A percentile compares a stretch with the other conserved stretches of the same genome.
Evolutionary conservation across 2,888 invertebrate species (phyloP).

Genomic region (Coleophora flavipennella): DNA sequence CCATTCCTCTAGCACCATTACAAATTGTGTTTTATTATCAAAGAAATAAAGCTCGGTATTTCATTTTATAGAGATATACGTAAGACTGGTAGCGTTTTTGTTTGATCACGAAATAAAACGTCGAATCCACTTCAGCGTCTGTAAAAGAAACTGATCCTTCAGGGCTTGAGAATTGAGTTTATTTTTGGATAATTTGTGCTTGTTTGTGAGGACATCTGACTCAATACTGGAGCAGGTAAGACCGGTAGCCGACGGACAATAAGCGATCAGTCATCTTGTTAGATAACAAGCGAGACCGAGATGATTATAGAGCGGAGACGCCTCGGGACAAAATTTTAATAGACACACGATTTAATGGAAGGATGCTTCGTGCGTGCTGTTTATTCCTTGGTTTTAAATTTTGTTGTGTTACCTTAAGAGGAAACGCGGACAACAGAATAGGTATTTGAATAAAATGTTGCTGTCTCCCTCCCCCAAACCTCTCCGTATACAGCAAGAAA

Average conservation of each 20-base stretch:
- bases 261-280: conserved; percentile 63
- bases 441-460: too few relatives aligned
- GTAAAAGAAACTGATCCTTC: background rate
- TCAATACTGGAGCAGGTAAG: conserved; percentile 31
- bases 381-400: background rate
- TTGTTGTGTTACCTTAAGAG: too few relatives aligned
- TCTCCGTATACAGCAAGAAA: too few relatives aligned
- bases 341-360: conserved; percentile 21
- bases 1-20: background rate
- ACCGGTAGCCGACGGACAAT: conserved; percentile 65
- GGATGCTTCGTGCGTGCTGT: background rate
- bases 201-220: conserved; percentile 24
- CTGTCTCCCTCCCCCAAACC: too few relatives aligned
- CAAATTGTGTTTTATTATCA: background rate
- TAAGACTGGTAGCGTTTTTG: conserved; percentile 22
- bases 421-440: too few relatives aligned
- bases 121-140: background rate
- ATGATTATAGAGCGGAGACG: conserved; percentile 49
- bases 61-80: conserved; percentile 4
- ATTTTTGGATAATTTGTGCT: conserved; percentile 17
- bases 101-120: background rate
- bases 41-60: background rate
- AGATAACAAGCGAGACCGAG: conserved; percentile 46
- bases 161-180: conserved; percentile 12
- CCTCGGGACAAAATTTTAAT: conserved; percentile 48